These are phyloP conservation scores for Tiaroga cobitis DNA, from an alignment of 2,797 vertebrate species.

Conservation along the genomic window DNA sequence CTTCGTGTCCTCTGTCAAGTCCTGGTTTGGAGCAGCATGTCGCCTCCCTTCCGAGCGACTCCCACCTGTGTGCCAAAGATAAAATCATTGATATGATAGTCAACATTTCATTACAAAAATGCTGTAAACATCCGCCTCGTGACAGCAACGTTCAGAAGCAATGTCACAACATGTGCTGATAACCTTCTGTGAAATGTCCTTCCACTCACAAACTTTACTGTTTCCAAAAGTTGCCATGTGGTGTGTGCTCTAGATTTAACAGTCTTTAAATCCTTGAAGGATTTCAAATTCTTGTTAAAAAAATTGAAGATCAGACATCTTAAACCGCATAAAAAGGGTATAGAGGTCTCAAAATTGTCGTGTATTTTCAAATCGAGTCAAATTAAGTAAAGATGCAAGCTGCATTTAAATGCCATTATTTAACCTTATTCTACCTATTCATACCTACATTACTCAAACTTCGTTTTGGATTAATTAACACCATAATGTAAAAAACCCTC, in stretches of 20 bases:
- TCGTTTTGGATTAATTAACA: background rate
- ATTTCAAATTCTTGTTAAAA: background rate
- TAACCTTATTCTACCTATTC: no score
- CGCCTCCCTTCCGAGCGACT: constrained; percentile 32
- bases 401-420: background rate
- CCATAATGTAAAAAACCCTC: no score
- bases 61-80: constrained; percentile 29
- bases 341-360: background rate
- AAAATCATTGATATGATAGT: background rate
- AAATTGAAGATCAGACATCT: background rate
- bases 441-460: background rate
- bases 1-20: constrained; percentile 16
- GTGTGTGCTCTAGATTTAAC: background rate
- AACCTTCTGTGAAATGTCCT: constrained; percentile 28
- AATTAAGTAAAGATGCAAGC: background rate
- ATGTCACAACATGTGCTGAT: constrained; percentile 26
- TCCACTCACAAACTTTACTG: constrained; percentile 4
- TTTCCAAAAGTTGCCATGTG: background rate
- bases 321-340: background rate
- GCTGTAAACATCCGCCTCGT: background rate
- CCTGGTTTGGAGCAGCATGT: constrained; percentile 2
- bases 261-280: background rate
- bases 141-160: background rate
- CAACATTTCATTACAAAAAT: constrained; percentile 33
- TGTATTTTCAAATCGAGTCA: no score